Conservation (phyloP, 1,140 invertebrate genomes). For the Leucophenga varia region DNA sequence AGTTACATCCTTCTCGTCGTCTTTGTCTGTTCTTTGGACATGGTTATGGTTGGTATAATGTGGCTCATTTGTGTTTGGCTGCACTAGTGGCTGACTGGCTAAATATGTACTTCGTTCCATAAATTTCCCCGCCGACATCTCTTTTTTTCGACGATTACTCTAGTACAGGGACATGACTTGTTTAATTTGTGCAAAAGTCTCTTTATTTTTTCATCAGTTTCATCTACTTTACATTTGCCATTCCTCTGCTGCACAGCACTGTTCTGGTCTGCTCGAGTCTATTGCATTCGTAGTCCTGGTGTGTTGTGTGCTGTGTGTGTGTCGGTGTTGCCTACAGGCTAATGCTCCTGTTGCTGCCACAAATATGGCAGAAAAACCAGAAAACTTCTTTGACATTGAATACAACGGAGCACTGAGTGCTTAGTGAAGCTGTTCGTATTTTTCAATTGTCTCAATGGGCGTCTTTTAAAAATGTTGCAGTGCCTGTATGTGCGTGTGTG, state of each 20-base stretch:
- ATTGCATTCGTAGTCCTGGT: not conserved
- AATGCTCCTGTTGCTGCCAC: not conserved
- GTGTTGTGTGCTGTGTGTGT: not conserved
- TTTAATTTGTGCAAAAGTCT: conserved; percentile 50
- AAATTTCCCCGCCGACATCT: too few species aligned
- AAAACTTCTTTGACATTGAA: too few species aligned
- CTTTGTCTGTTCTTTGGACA: too few species aligned
- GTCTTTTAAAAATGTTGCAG: not conserved
- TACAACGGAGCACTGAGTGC: conserved; percentile 23
- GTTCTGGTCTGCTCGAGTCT: not conserved
- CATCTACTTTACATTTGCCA: conserved; percentile 42
- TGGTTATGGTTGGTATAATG: too few species aligned
- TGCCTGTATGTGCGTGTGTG: too few species aligned
- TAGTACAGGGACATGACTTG: conserved; percentile 46
- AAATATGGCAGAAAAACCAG: conserved; percentile 10
- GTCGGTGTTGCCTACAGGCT: not conserved
- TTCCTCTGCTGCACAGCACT: conserved; percentile 19
- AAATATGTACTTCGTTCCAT: too few species aligned
- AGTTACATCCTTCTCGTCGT: too few species aligned
- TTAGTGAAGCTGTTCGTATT: not conserved
- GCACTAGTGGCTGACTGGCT: conserved; percentile 8
- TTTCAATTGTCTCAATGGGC: not conserved
- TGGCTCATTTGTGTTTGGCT: not conserved
- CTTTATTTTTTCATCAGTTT: conserved; percentile 11
- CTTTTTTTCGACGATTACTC: too few species aligned